phyloP scores from a whole-genome alignment of 2,888 invertebrate species.

The Reticulitermes lucifugus region DNA sequence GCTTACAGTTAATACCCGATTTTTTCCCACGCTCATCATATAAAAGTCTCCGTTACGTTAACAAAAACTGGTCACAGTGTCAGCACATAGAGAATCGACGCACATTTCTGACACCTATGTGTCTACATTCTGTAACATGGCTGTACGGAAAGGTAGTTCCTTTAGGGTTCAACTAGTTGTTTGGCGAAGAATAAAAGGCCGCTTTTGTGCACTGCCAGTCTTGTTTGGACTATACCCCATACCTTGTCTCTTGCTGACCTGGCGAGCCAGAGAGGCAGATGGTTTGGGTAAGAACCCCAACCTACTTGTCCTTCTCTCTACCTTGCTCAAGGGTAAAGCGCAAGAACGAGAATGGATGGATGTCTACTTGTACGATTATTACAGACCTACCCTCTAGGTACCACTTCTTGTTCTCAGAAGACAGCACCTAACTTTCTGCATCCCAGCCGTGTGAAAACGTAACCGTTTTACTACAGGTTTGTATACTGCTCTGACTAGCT shows the following conservation, averaged over 20 bases:
- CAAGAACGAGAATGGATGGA: neutral
- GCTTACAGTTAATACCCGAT: neutral
- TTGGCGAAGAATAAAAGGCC: neutral
- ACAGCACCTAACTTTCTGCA: neutral
- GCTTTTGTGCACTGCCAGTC: too few relatives aligned
- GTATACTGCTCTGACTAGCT: neutral
- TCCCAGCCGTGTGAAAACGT: neutral
- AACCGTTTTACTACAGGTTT: neutral
- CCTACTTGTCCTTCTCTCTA: neutral
- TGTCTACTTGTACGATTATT: neutral
- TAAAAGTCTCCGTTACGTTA: neutral
- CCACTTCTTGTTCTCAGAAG: too few relatives aligned
- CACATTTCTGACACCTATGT: neutral
- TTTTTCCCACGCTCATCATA: neutral
- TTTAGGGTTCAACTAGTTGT: neutral
- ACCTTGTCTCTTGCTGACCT: neutral
- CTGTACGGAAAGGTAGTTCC: neutral
- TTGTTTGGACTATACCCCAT: too few relatives aligned
- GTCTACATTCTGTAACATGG: neutral
- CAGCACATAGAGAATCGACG: neutral
- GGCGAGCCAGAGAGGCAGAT: conserved; percentile 13
- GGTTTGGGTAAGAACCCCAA: neutral
- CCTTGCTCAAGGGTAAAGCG: neutral
- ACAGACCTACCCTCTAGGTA: too few relatives aligned
- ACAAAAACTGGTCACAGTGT: neutral